Base-by-base conservation (phyloP, 2,888 invertebrate species). In the Drosophila helvetica region DNA sequence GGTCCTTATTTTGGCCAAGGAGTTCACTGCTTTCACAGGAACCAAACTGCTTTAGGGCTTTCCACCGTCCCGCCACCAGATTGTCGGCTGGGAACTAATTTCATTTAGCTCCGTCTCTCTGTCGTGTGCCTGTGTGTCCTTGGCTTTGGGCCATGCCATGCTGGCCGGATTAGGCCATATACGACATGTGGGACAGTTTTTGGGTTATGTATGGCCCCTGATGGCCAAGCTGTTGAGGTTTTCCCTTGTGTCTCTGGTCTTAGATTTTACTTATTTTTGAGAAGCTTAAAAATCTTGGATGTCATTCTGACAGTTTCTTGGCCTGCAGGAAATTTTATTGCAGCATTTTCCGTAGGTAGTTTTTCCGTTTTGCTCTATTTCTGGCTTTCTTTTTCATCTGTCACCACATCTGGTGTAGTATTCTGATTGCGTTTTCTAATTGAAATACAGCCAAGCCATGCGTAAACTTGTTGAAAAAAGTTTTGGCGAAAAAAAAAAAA, bases 81-180 rank as follows among this genome's bases (percentile, higher is more conserved):
- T n/a, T n/a, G n/a, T 71, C 77, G 72, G 74, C 70, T 79, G 79
- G 68, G 80, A 85, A 75, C 80, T 85, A 80, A 85, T 86, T 86
- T 86, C 62, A 79, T 82, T 87, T 82, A 25, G 63, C 58, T 33
- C 10, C 38, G 7, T 7, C 38, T 38, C 46, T 54, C 59, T 47
- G 42, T 51, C 52, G 42, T 51, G 69, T 83, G 77, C 58, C 30
- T 38, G 61, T 50, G 42, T n/a, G 42, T 56, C 46, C 18, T 51
- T 62, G 63, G 46, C 71, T 56, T 56, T 54, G 42, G 47, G 55
- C 61, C 48, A 51, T 54, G 15, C 19, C 38, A 38, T 38, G 15
- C 15, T 38, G 22, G 17, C n/a, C 45, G 62, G 62, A 61, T 70
- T 46, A 53, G 51, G 53, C 15, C 9, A 55, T 59, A 66, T 65